phyloP scores from a whole-genome alignment of 2,113 vertebrate genomes.

The rabbit (Oryctolagus cuniculus) region mOryCun1.1 NC_091435.1:76367501-76368000 shows the following conservation, averaged over 20 bases:
- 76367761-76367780: too few relatives aligned
- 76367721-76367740: too few relatives aligned
- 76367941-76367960: not conserved
- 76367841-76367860: too few relatives aligned
- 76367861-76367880: not conserved
- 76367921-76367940: not conserved
- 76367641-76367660: not conserved
- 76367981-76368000: not conserved
- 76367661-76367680: not conserved
- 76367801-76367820: too few relatives aligned
- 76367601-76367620: not conserved
- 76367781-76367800: too few relatives aligned
- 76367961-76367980: not conserved
- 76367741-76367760: too few relatives aligned
- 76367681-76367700: too few relatives aligned
- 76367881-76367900: not conserved
- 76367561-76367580: not conserved
- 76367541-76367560: not conserved
- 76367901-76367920: not conserved
- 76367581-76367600: slow-evolving; percentile 37
- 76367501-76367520: not conserved
- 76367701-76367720: too few relatives aligned
- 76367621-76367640: not conserved
- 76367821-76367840: too few relatives aligned
- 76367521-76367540: not conserved